Conservation (phyloP, 53 echinoderm and acorn worm species). For the Paracentrotus lividus region DNA sequence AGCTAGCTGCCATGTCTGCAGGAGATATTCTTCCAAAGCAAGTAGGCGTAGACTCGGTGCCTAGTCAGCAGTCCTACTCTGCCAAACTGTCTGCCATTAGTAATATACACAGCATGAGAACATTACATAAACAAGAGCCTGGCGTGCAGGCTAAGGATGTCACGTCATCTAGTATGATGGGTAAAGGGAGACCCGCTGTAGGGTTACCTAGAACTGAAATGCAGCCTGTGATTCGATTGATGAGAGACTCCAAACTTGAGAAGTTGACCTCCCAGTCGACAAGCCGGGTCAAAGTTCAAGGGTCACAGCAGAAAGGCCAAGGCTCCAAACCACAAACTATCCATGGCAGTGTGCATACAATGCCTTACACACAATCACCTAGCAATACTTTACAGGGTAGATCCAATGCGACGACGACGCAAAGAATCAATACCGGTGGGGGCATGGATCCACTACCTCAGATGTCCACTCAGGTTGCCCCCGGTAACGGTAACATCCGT, state of each 20-base stretch:
- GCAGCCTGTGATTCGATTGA: conserved; percentile 82
- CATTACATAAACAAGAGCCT: conserved; percentile 55
- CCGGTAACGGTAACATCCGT: conserved; percentile 63
- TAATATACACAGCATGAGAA: conserved; percentile 56
- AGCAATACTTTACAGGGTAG: conserved; percentile 68
- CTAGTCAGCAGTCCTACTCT: conserved; percentile 58
- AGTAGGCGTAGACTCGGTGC: not conserved
- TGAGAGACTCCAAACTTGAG: conserved; percentile 73
- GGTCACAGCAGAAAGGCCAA: conserved; percentile 8
- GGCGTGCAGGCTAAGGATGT: conserved; percentile 72
- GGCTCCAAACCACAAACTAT: not conserved
- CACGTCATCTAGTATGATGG: conserved; percentile 47
- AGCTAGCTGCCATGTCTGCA: conserved; percentile 36
- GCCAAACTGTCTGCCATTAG: conserved; percentile 63
- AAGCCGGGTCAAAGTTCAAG: conserved; percentile 26
- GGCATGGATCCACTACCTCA: conserved; percentile 66
- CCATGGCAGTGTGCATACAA: conserved; percentile 23
- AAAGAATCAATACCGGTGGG: conserved; percentile 52
- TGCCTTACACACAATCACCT: conserved; percentile 48
- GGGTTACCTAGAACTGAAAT: not conserved
- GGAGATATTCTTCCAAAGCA: conserved; percentile 49
- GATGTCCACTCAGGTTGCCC: conserved; percentile 57
- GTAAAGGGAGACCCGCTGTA: not conserved
- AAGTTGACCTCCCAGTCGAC: conserved; percentile 53
- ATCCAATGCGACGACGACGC: conserved; percentile 5